Percentiles rank a stretch among this genome's conserved stretches.
These are phyloP conservation scores for Accipiter virgatus DNA, from an alignment of 2,113 vertebrate species.

Conservation along the genomic window DNA sequence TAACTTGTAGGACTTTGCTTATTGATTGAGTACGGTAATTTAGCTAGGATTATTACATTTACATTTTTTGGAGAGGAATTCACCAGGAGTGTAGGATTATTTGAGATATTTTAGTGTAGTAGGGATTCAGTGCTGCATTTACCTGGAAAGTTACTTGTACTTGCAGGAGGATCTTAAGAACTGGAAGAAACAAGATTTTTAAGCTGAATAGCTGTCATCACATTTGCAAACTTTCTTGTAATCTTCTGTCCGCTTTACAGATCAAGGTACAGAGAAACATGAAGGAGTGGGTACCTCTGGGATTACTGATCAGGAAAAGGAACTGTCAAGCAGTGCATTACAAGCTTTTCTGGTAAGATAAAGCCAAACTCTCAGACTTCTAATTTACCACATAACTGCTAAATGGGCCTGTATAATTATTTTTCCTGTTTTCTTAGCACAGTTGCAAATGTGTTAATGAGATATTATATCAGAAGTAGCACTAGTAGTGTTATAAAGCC, in stretches of 20 bases:
- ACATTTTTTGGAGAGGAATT: not conserved
- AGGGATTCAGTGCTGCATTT: not conserved
- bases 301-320: constrained; percentile 91
- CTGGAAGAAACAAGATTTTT: not conserved
- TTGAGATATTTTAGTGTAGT: not conserved
- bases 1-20: not conserved
- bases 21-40: not conserved
- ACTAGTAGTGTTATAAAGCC: not conserved
- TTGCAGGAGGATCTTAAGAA: not conserved
- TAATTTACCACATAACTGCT: not conserved
- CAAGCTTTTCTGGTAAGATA: constrained; percentile 87
- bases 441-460: not conserved
- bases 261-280: constrained; percentile 86
- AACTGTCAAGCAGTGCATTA: constrained; percentile 83
- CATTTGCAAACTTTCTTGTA: not conserved
- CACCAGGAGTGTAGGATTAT: not conserved
- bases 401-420: not conserved
- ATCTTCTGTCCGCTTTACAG: constrained; percentile 65
- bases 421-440: not conserved
- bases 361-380: not conserved
- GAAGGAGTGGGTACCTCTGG: constrained; percentile 81
- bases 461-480: not conserved
- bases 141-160: not conserved
- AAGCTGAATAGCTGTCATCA: not conserved
- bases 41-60: not conserved